Base-by-base conservation (phyloP, 2,888 invertebrate species). In the Oeneis ivallda region DNA sequence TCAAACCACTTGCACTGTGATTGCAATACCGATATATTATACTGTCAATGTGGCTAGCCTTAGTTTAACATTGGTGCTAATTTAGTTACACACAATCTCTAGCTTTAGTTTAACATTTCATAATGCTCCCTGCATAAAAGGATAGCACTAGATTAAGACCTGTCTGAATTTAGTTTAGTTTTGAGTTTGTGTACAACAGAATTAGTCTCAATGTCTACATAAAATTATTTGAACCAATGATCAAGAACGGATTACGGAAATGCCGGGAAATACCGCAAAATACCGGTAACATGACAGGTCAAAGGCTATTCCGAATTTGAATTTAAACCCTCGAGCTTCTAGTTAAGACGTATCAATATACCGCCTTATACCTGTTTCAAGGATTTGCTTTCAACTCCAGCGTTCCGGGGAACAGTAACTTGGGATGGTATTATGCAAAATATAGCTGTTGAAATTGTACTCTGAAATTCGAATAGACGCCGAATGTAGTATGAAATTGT, bases 261-360 rank as follows among this genome's bases (percentile, higher is more conserved):
- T 26, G 5, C 26, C 26, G 26, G 26, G 3, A 26, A 26, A 26
- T 26, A 26, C 26, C 26, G 5, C 26, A 26, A 26, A 15, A 19
- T 13, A 15, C 37, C 34, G 15, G 39, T 13, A 41, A 41, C 54
- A 19, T 56, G 56, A 41, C 56, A 39, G 56, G 56, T 56, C 56
- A 56, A 56, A 56, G 41, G 56, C 41, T 41, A 56, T 41, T 41
- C 13, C 19, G 7, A 56, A 39, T 56, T 41, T 13, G 56, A 19
- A 56, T 56, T 56, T 72, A 58, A 43, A 15, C 45, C 58, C 43
- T 15, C n/a, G 45, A 58, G 13, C n/a, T 26, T 58, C 32, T 15
- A n/a, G 45, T 45, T n/a, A 45, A 45, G 41, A 13, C 43, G 13
- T 60, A 32, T 53, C 54, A 49, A 39, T 52, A 49, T n/a, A 56